phyloP scores from a whole-genome alignment of 2,113 vertebrate species.

The Hystrix brachyura region DNA sequence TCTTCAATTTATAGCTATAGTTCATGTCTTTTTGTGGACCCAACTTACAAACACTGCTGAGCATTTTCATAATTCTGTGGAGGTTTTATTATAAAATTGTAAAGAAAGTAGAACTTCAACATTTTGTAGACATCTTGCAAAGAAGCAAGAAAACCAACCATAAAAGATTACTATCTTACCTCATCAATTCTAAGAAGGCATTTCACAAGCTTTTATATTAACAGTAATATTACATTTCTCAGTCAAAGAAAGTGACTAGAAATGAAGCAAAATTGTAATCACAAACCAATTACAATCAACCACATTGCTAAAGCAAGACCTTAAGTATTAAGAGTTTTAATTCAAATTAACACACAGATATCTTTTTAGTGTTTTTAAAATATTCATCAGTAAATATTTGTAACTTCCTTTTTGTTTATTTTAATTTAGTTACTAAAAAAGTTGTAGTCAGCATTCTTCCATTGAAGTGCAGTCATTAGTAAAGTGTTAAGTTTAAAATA shows the following conservation, averaged over 20 bases:
- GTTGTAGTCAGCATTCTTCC: neutral
- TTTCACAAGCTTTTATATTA: neutral
- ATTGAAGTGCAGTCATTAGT: neutral
- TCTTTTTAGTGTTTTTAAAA: neutral
- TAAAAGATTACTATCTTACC: neutral
- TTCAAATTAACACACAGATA: neutral
- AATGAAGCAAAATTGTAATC: neutral
- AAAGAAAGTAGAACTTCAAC: neutral
- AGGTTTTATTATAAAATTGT: neutral
- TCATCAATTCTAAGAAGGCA: neutral
- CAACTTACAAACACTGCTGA: neutral
- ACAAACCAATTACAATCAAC: neutral
- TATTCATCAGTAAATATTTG: conserved; percentile 13
- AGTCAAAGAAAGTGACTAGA: neutral
- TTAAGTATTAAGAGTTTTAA: conserved; percentile 5
- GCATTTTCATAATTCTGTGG: neutral
- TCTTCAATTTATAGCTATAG: neutral
- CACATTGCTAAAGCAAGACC: neutral
- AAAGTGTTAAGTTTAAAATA: conserved; percentile 18
- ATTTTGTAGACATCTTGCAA: neutral
- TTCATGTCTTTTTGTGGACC: neutral
- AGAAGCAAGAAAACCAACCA: neutral
- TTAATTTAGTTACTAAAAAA: neutral
- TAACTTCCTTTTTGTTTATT: neutral
- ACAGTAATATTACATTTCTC: neutral